These are phyloP conservation scores for Vulpes lagopus DNA, from an alignment of 2,113 vertebrate species.

Conservation along the genomic window DNA sequence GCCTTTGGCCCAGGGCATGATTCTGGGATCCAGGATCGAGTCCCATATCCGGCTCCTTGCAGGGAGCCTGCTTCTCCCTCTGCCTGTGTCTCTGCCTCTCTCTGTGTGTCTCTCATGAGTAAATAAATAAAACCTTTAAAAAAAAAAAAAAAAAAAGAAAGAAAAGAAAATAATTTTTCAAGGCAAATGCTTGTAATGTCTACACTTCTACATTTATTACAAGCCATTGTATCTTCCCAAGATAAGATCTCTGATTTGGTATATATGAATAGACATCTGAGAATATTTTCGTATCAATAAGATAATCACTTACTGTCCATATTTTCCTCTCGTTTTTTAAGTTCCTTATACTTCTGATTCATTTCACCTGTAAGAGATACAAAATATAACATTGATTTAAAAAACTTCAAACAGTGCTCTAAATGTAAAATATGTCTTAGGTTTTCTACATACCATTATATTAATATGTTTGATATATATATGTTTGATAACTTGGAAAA, in stretches of 20 bases:
- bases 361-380: conserved; percentile 90
- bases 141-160: no score
- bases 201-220: neutral
- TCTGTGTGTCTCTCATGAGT: no score
- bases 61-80: no score
- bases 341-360: conserved; percentile 95
- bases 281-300: conserved; percentile 25
- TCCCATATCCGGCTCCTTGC: no score
- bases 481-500: neutral
- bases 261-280: conserved; percentile 42
- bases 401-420: conserved; percentile 31
- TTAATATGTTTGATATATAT: neutral
- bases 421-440: conserved; percentile 31
- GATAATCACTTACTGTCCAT: conserved; percentile 93
- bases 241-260: conserved; percentile 25
- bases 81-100: no score
- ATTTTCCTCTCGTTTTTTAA: conserved; percentile 95
- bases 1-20: no score
- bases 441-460: neutral
- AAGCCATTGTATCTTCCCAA: neutral
- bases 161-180: neutral
- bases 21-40: no score
- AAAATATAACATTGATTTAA: conserved; percentile 70
- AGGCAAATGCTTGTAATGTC: neutral
- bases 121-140: no score